phyloP scores from a whole-genome alignment of 2,113 vertebrate species.

The Thinocorus orbignyianus region DNA sequence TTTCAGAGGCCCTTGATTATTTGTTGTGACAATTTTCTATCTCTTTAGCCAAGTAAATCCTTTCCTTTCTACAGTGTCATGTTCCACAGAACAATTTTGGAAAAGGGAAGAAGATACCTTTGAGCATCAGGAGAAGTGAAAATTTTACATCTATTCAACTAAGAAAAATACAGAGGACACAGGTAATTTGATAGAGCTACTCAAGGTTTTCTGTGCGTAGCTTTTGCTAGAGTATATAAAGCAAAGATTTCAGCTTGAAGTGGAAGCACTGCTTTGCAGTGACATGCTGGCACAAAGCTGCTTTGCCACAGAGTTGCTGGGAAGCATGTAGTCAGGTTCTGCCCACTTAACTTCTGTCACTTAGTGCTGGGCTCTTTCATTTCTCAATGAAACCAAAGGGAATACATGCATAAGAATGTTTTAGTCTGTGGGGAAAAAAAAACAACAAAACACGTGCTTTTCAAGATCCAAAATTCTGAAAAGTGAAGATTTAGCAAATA shows the following conservation, averaged over 20 bases:
- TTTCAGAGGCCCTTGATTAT: neutral
- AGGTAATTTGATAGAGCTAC: neutral
- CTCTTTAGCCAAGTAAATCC: neutral
- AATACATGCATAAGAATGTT: neutral
- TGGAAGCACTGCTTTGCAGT: neutral
- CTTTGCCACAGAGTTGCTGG: neutral
- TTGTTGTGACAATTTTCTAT: neutral
- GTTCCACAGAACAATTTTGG: neutral
- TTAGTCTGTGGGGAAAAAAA: neutral
- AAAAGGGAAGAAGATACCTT: neutral
- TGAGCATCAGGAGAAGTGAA: neutral
- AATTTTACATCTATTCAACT: neutral
- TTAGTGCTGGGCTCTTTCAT: neutral
- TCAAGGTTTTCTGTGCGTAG: neutral
- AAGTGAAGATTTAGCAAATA: neutral
- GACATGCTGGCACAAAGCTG: neutral
- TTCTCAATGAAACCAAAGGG: neutral
- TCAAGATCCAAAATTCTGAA: neutral
- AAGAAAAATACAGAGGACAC: neutral
- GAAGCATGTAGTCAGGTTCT: neutral
- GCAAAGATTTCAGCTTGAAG: neutral
- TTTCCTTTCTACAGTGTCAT: neutral
- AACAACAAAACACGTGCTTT: neutral
- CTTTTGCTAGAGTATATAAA: neutral
- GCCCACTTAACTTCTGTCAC: neutral